Evolutionary conservation across 2,113 vertebrate genomes (phyloP), one percentile per base, ranked within the genome.

Genomic region (Alligator mississippiensis): DNA sequence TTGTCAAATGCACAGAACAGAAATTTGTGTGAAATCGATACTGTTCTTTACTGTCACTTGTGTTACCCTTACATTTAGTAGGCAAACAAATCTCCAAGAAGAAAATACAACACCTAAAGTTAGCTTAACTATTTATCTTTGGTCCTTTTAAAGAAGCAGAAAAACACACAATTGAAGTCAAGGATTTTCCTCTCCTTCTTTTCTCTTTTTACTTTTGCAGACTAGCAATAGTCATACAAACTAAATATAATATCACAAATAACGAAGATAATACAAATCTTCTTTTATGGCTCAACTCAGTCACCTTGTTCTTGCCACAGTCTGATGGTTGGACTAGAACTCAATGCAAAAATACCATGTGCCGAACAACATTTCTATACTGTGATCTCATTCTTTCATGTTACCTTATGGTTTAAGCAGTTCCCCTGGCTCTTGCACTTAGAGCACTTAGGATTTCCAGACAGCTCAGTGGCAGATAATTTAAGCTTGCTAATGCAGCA

Each of bases 361-460:
- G 90, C 74, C 92, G 92, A 85, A 92, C 87, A 96, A 90, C 90
- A 84, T 0, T 61, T 60, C 77, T 88, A 91, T 25, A 55, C 88
- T 91, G 80, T 90, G 93, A 91, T 96, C 94, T 96, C 90, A 85
- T 95, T 91, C 90, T 82, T 38, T 93, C 85, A 60, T 83, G 74
- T 95, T 93, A 91, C 91, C 77, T 90, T 95, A 87, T 2, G 68
- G 77, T 85, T 93, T 92, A 95, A 96, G 95, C 92, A 93, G 88
- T 64, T 92, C 92, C 89, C 92, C 82, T 95, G 92, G 88, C 94
- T 96, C 79, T 84, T 82, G 76, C 27, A 9, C 66, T 88, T 76
- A 72, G 1, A 92, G 77, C 66, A 94, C 94, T 95, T 94, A 90
- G 93, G 94, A 92, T 92, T 95, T 95, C 93, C 95, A 94, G 94